Percentiles rank a stretch among this genome's conserved stretches.
phyloP scores from a whole-genome alignment of 1,140 invertebrate genomes.

The Panulirus ornatus region DNA sequence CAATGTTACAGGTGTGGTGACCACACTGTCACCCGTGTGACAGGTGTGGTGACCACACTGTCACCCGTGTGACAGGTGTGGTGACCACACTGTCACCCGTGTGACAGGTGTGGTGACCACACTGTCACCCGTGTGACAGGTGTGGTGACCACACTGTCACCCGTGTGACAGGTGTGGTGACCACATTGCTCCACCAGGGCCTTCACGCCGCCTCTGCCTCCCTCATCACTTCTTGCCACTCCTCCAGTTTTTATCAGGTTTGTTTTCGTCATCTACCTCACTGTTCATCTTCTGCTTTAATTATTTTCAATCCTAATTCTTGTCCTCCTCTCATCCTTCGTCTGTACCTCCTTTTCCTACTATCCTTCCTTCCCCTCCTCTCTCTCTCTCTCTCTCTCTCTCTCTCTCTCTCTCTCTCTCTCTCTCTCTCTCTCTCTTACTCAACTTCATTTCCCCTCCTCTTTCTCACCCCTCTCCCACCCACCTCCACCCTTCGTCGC shows the following conservation, averaged over 20 bases:
- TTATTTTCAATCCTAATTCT: neutral
- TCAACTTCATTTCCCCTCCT: neutral
- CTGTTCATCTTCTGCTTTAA: neutral
- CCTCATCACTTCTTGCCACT: neutral
- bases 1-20: no score
- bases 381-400: neutral
- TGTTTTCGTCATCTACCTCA: neutral
- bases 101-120: no score
- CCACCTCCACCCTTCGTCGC: neutral
- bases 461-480: neutral
- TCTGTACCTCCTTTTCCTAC: neutral
- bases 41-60: no score
- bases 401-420: constrained; percentile 10
- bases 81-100: no score
- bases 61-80: no score
- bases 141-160: no score
- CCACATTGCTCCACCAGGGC: no score
- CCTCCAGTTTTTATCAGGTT: neutral
- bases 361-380: neutral
- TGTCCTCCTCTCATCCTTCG: neutral
- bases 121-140: no score
- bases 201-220: no score
- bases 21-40: no score
- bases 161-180: no score
- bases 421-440: constrained; percentile 5